Conservation (phyloP, 2,888 invertebrate genomes). For the Dicranocentrus wangi region DNA sequence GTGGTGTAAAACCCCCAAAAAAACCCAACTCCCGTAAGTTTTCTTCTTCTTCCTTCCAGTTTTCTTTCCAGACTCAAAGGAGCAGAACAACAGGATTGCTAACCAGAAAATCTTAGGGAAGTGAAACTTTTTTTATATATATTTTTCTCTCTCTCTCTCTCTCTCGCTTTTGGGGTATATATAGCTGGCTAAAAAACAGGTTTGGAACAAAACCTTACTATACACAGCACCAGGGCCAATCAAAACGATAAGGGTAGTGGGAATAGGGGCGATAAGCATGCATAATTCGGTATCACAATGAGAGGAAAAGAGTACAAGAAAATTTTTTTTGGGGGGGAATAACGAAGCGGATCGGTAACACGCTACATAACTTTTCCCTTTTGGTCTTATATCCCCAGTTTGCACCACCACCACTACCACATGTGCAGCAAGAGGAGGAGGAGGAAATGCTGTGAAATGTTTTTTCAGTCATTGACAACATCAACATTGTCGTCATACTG, state of each 20-base stretch:
- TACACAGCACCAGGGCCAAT: background rate
- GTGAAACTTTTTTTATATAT: too few species aligned
- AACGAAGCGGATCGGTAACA: conserved; percentile 17
- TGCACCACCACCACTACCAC: too few species aligned
- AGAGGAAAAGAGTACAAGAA: background rate
- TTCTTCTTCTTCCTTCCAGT: too few species aligned
- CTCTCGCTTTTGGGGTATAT: background rate
- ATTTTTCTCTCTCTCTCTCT: background rate
- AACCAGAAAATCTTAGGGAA: conserved; percentile 2
- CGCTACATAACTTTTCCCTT: conserved; percentile 22
- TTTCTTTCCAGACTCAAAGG: background rate
- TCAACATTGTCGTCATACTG: too few species aligned
- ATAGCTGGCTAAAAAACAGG: background rate
- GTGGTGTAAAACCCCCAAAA: too few species aligned
- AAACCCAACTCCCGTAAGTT: too few species aligned
- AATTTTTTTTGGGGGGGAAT: background rate
- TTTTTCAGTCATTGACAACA: conserved; percentile 13
- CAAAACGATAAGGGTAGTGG: background rate
- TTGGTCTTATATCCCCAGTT: background rate
- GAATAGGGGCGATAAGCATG: conserved; percentile 2
- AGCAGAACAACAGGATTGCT: background rate
- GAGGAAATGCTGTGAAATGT: background rate
- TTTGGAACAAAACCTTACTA: too few species aligned
- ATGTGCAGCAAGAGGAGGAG: background rate
- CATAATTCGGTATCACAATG: conserved; percentile 15